Evolutionary conservation across 2,888 invertebrate genomes (phyloP).

Genomic region (Crepidodera aurea): DNA sequence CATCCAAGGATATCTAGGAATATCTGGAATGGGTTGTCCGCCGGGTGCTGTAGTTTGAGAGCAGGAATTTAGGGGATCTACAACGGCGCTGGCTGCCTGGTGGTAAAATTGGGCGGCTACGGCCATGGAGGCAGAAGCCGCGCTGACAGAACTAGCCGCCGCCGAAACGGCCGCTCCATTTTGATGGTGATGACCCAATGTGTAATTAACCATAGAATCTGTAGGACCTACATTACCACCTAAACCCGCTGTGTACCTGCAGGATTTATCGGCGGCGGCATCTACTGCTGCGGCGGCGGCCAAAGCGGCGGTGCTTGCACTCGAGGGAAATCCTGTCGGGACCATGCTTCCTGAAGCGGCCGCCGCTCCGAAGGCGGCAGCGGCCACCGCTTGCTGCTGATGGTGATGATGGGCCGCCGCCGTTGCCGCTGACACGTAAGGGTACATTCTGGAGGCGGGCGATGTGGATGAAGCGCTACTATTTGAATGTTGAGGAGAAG

Average conservation of each 20-base stretch:
- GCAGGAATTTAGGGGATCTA: constrained; percentile 84
- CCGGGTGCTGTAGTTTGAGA: constrained; percentile 72
- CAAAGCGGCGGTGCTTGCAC: constrained; percentile 65
- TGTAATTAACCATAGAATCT: constrained; percentile 84
- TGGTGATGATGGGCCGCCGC: constrained; percentile 72
- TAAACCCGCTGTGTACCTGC: constrained; percentile 77
- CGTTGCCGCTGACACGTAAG: constrained; percentile 80
- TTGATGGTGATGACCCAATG: constrained; percentile 78
- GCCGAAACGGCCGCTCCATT: constrained; percentile 66
- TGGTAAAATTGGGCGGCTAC: constrained; percentile 87
- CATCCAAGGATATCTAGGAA: constrained; percentile 96
- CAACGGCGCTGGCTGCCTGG: constrained; percentile 80
- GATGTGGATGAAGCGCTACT: constrained; percentile 68
- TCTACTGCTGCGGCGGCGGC: constrained; percentile 73
- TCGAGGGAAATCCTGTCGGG: constrained; percentile 66
- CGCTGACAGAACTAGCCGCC: constrained; percentile 72
- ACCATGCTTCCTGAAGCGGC: constrained; percentile 73
- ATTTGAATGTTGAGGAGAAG: constrained; percentile 72
- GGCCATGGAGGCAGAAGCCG: constrained; percentile 73
- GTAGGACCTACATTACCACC: constrained; percentile 69
- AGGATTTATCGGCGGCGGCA: constrained; percentile 79
- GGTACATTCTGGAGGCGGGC: constrained; percentile 86
- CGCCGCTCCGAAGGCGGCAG: constrained; percentile 72
- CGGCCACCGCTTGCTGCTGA: constrained; percentile 73
- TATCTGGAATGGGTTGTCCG: constrained; percentile 89